Conservation (phyloP, 1,140 invertebrate species). For the Drosophila pruinosa region DNA sequence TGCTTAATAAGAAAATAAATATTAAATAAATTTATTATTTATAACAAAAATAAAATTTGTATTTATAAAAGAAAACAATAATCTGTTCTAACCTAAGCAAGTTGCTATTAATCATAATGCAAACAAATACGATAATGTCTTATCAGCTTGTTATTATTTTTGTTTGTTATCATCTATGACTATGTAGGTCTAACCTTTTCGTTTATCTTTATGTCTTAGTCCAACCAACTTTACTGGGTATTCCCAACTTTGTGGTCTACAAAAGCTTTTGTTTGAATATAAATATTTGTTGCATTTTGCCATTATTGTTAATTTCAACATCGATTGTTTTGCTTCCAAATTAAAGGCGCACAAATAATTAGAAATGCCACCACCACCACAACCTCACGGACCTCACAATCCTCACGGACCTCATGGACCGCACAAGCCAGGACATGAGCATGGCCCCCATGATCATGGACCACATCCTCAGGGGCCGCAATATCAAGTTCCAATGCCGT, state of each 20-base stretch:
- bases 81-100: neutral
- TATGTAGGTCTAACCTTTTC: slow-evolving; percentile 7
- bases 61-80: neutral
- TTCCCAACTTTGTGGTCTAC: slow-evolving; percentile 23
- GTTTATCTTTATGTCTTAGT: slow-evolving; percentile 9
- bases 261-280: slow-evolving; percentile 29
- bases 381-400: slow-evolving; percentile 26
- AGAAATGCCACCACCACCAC: slow-evolving; percentile 59
- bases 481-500: neutral
- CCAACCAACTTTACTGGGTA: slow-evolving; percentile 18
- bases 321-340: neutral
- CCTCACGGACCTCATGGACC: slow-evolving; percentile 19
- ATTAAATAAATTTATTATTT: too few relatives aligned
- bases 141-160: neutral
- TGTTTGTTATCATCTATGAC: neutral
- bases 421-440: slow-evolving; percentile 34
- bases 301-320: slow-evolving; percentile 24
- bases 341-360: neutral
- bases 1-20: neutral
- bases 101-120: slow-evolving; percentile 10
- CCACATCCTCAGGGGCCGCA: slow-evolving; percentile 14
- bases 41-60: too few relatives aligned
- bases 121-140: slow-evolving; percentile 9
- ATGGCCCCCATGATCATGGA: slow-evolving; percentile 19
- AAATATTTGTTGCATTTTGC: slow-evolving; percentile 14